Evolutionary conservation across 2,797 vertebrate genomes (phyloP).

Genomic region (Otolemur crassicaudatus): DNA sequence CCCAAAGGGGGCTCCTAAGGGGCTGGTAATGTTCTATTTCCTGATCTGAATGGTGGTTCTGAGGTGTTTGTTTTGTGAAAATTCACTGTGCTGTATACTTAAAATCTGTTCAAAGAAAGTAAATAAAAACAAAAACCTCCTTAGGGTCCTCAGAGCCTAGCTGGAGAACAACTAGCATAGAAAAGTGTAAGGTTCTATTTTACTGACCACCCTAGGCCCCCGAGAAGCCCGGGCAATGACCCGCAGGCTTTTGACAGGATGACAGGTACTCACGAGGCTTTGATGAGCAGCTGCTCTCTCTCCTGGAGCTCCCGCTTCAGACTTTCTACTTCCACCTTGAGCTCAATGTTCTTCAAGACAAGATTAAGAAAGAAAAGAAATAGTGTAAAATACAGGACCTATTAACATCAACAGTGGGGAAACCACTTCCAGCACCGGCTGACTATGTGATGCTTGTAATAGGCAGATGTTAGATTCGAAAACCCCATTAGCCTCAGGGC

Average conservation of each 20-base stretch:
- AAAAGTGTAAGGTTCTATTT: neutral
- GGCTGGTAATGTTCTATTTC: neutral
- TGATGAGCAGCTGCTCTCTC: constrained; percentile 95
- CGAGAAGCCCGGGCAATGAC: neutral
- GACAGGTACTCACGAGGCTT: constrained; percentile 94
- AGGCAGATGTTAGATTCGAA: constrained; percentile 55
- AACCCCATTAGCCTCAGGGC: constrained; percentile 31
- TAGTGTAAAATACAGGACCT: neutral
- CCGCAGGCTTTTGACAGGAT: neutral
- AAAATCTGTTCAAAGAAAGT: neutral
- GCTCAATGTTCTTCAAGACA: constrained; percentile 94
- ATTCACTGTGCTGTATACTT: neutral
- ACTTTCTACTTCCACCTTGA: constrained; percentile 98
- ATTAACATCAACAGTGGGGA: neutral
- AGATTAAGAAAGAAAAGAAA: constrained; percentile 49
- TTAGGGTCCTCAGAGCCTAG: neutral
- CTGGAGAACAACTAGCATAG: neutral
- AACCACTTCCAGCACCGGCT: accelerated
- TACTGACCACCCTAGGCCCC: neutral
- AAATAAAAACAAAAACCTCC: constrained; percentile 20
- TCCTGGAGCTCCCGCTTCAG: constrained; percentile 96
- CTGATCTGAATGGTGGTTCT: neutral
- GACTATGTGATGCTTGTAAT: neutral
- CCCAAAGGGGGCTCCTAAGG: neutral
- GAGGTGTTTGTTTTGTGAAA: neutral